Conservation (phyloP, 1,140 invertebrate genomes). For the Apis florea region DNA sequence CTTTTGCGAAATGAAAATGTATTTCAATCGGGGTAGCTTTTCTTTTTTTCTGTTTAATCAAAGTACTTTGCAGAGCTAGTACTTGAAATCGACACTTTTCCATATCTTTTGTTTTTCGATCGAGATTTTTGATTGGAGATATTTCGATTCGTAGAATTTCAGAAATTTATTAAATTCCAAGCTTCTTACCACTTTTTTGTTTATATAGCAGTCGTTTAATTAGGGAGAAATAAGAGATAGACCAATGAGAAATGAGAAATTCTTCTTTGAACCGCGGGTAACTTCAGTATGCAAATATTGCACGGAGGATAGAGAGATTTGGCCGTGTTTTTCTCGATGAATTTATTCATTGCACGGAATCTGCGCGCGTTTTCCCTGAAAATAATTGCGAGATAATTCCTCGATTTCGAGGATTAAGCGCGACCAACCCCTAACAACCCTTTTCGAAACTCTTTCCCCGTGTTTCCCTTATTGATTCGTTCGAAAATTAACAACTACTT, state of each 20-base stretch:
- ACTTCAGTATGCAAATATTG: background rate
- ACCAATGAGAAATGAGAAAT: background rate
- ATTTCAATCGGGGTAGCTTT: no score
- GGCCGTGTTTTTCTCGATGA: conserved; percentile 1
- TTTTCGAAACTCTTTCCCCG: background rate
- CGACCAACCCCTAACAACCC: background rate
- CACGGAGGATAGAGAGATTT: background rate
- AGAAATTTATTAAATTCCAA: background rate
- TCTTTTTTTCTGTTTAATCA: background rate
- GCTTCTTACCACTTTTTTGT: background rate
- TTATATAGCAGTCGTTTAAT: background rate
- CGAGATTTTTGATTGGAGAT: background rate
- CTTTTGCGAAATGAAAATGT: no score
- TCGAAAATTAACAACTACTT: background rate
- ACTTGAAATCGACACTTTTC: no score
- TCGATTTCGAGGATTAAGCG: background rate
- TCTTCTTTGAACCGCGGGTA: background rate
- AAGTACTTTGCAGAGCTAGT: background rate
- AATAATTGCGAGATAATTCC: conserved; percentile 18
- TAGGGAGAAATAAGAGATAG: background rate
- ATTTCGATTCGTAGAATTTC: background rate
- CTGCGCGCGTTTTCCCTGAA: conserved; percentile 5
- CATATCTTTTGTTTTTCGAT: background rate
- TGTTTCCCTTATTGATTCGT: background rate
- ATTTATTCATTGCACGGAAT: conserved; percentile 21